Percentiles rank a stretch among this genome's conserved stretches.
Evolutionary conservation across 2,888 invertebrate species (phyloP).

Genomic region (Phasia obesa): DNA sequence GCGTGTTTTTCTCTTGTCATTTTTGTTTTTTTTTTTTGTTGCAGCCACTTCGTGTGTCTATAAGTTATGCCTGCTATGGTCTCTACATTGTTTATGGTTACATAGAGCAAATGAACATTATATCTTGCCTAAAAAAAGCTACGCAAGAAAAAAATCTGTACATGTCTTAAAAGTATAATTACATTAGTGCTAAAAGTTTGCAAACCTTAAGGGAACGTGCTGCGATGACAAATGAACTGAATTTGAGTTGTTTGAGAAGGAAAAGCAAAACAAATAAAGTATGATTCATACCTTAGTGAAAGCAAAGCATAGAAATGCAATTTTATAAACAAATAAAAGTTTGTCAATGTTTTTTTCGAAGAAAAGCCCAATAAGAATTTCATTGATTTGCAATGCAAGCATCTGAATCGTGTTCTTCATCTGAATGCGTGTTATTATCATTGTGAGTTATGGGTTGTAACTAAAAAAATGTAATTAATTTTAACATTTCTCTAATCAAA

Average conservation of each 20-base stretch:
- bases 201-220: conserved; percentile 37
- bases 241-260: not conserved
- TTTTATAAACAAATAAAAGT: too few species aligned
- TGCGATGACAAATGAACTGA: conserved; percentile 43
- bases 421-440: too few species aligned
- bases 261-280: conserved; percentile 1
- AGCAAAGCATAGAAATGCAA: too few species aligned
- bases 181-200: conserved; percentile 48
- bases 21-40: conserved; percentile 28
- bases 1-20: conserved; percentile 40
- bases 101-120: conserved; percentile 34
- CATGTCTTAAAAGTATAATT: conserved; percentile 57
- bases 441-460: too few species aligned
- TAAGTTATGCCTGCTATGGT: conserved; percentile 60
- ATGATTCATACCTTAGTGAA: too few species aligned
- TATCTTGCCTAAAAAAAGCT: not conserved
- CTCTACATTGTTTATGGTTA: conserved; percentile 51
- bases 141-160: conserved; percentile 32
- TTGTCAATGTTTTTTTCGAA: too few species aligned
- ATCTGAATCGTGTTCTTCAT: too few species aligned
- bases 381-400: too few species aligned
- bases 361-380: too few species aligned
- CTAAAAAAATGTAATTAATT: too few species aligned
- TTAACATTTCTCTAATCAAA: too few species aligned
- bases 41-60: conserved; percentile 26